Evolutionary conservation across 2,888 invertebrate species (phyloP).

Genomic region (Zygothrica quintamaculata): DNA sequence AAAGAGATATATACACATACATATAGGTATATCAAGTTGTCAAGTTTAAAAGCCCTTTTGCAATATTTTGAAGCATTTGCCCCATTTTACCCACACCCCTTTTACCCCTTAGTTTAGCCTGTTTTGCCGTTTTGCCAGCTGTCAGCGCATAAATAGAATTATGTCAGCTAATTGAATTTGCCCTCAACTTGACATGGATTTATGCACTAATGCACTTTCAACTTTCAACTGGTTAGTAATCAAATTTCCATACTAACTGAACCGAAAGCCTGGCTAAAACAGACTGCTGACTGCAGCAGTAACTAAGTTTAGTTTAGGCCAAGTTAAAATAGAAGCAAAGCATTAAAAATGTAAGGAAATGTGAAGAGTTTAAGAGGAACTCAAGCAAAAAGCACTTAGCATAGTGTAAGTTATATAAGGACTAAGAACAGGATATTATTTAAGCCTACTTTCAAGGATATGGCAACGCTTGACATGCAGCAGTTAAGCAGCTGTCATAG

Average conservation of each 20-base stretch:
- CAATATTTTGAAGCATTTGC: slow-evolving; percentile 51
- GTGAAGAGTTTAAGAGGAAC: slow-evolving; percentile 20
- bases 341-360: slow-evolving; percentile 1
- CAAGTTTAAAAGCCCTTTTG: slow-evolving; percentile 62
- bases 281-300: too few species aligned
- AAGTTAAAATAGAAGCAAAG: too few species aligned
- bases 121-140: slow-evolving; percentile 61
- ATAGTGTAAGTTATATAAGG: too few species aligned
- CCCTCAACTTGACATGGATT: slow-evolving; percentile 73
- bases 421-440: too few species aligned
- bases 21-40: slow-evolving; percentile 41
- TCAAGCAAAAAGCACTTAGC: not conserved
- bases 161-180: slow-evolving; percentile 76
- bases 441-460: too few species aligned
- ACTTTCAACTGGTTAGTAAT: slow-evolving; percentile 60
- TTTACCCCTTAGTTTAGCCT: not conserved
- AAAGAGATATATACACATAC: slow-evolving; percentile 4
- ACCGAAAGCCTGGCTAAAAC: too few species aligned
- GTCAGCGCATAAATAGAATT: slow-evolving; percentile 75
- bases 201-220: slow-evolving; percentile 74
- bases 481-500: too few species aligned
- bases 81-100: too few species aligned
- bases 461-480: too few species aligned
- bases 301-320: too few species aligned
- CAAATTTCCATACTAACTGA: slow-evolving; percentile 56